phyloP scores from a whole-genome alignment of 2,888 invertebrate species.

The Gymnosoma rotundatum region DNA sequence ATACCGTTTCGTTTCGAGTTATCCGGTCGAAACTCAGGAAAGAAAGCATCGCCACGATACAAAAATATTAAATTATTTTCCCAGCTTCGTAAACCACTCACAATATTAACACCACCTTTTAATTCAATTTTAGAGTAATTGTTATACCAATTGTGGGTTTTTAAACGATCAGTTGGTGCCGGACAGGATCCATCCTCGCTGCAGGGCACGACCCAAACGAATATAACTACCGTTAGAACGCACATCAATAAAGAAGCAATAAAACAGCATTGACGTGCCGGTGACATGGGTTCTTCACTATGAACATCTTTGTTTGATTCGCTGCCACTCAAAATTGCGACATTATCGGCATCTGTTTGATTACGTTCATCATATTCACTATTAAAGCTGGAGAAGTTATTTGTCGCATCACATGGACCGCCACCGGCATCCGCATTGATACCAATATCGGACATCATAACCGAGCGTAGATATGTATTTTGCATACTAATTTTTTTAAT shows the following conservation, averaged over 20 bases:
- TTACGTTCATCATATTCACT: constrained; percentile 80
- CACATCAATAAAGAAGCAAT: constrained; percentile 88
- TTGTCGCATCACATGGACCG: constrained; percentile 72
- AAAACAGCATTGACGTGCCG: constrained; percentile 87
- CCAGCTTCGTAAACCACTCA: constrained; percentile 85
- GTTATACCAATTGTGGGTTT: constrained; percentile 87
- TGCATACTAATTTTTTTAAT: constrained; percentile 75
- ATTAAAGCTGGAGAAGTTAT: constrained; percentile 79
- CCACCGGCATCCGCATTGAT: constrained; percentile 60
- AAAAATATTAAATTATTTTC: constrained; percentile 89
- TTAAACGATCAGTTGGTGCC: constrained; percentile 83
- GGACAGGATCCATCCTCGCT: constrained; percentile 87
- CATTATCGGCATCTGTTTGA: constrained; percentile 80
- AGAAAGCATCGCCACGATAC: constrained; percentile 87
- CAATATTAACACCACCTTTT: constrained; percentile 87
- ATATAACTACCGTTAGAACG: constrained; percentile 87
- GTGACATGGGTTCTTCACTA: constrained; percentile 85
- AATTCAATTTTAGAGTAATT: constrained; percentile 88
- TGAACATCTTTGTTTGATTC: constrained; percentile 81
- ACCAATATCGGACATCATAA: constrained; percentile 79
- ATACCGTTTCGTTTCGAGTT: constrained; percentile 84
- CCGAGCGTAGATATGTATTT: constrained; percentile 79
- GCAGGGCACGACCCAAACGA: constrained; percentile 90
- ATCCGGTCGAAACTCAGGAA: constrained; percentile 83
- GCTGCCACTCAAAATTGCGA: constrained; percentile 79